These are phyloP conservation scores for Drosophila mettleri DNA, from an alignment of 2,888 invertebrate species.

Conservation along the genomic window DNA sequence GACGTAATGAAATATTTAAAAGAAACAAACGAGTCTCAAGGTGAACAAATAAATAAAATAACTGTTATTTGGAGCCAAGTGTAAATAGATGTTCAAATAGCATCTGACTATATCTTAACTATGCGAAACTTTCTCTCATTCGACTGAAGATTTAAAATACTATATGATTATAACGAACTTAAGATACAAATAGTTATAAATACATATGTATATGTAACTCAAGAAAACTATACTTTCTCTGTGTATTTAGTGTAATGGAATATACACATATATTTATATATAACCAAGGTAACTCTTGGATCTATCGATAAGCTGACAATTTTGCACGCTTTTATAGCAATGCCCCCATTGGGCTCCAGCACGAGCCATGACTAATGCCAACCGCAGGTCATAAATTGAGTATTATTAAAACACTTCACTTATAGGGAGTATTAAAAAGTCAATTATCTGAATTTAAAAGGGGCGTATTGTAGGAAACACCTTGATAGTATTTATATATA, in stretches of 20 bases:
- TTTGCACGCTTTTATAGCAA: conserved; percentile 18
- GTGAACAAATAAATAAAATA: background rate
- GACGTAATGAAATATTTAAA: background rate
- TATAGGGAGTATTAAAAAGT: conserved; percentile 28
- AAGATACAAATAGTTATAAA: background rate
- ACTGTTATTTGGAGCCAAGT: background rate
- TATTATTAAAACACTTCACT: conserved; percentile 5
- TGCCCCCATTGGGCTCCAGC: conserved; percentile 17
- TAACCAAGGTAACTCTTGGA: background rate
- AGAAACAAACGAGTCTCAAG: too few relatives aligned
- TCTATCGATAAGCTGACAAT: conserved; percentile 15
- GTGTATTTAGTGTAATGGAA: too few relatives aligned
- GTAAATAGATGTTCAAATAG: background rate
- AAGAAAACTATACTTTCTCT: too few relatives aligned
- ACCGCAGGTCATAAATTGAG: conserved; percentile 17
- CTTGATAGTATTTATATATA: conserved; percentile 10
- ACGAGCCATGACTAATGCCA: conserved; percentile 30
- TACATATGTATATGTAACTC: background rate
- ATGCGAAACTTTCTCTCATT: background rate
- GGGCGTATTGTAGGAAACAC: conserved; percentile 25
- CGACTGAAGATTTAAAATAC: background rate
- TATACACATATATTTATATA: background rate
- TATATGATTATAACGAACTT: background rate
- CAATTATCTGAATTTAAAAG: conserved; percentile 35
- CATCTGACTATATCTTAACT: background rate